Percentiles rank a stretch among this genome's conserved stretches.
These are phyloP conservation scores for Hanleya hanleyi DNA, from an alignment of 2,888 invertebrate genomes.

Conservation along the genomic window DNA sequence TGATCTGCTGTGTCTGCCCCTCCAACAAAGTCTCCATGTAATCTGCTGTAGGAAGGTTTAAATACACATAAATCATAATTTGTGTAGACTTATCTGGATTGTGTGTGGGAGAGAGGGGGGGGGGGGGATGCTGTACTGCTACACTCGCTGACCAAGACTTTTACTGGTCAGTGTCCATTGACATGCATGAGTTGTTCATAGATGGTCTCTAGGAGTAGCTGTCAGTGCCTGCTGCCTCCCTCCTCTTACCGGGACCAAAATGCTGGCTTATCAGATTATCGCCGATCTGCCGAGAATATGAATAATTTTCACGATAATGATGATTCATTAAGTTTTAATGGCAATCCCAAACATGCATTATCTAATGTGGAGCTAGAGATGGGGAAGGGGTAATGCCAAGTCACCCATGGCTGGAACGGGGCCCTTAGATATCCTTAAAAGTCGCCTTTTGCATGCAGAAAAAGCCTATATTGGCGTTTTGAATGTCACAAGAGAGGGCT, in stretches of 20 bases:
- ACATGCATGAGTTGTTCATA: no score
- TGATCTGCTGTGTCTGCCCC: neutral
- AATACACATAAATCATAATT: slow-evolving; percentile 8
- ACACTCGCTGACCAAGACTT: no score
- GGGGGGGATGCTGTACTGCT: no score
- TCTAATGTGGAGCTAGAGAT: neutral
- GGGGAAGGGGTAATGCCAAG: neutral
- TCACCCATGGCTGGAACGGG: neutral
- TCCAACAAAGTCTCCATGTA: slow-evolving; percentile 4
- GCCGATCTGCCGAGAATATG: neutral
- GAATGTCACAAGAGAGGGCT: slow-evolving; percentile 9
- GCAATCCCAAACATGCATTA: neutral
- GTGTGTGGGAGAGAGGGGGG: neutral
- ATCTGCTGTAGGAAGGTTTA: neutral
- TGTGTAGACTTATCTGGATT: neutral
- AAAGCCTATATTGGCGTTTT: neutral
- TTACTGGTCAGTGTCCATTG: no score
- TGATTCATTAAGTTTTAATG: slow-evolving; percentile 12
- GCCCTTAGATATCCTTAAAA: neutral
- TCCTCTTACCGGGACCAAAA: neutral
- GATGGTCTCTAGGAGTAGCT: no score
- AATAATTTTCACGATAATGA: neutral
- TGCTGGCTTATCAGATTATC: slow-evolving; percentile 5
- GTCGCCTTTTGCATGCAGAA: neutral
- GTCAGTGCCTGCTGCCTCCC: no score